These are phyloP conservation scores for Cheilosia grossa DNA, from an alignment of 2,888 invertebrate species.

Conservation along the genomic window DNA sequence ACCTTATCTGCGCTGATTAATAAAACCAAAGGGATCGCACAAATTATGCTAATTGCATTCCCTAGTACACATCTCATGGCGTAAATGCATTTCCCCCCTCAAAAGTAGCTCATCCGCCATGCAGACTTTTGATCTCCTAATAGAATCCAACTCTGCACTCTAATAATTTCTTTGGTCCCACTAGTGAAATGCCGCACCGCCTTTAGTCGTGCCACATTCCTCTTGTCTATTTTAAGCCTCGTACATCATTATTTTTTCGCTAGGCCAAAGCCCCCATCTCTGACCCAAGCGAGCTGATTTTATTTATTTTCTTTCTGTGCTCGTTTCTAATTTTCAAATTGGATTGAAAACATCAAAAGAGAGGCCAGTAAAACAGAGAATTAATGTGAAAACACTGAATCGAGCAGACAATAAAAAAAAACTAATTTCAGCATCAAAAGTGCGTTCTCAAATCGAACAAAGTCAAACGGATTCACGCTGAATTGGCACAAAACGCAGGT, in stretches of 20 bases:
- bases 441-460: slow-evolving; percentile 19
- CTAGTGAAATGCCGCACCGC: neutral
- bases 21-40: neutral
- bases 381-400: slow-evolving; percentile 2
- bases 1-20: neutral
- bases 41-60: slow-evolving; percentile 4
- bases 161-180: slow-evolving; percentile 18
- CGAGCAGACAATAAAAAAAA: slow-evolving; percentile 9
- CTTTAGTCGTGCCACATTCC: slow-evolving; percentile 17
- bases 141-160: slow-evolving; percentile 20
- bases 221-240: slow-evolving; percentile 35
- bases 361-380: neutral
- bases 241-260: slow-evolving; percentile 14
- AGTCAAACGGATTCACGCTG: slow-evolving; percentile 31
- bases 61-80: neutral
- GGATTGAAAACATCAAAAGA: slow-evolving; percentile 36
- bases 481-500: slow-evolving; percentile 39
- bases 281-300: slow-evolving; percentile 4
- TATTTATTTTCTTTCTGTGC: slow-evolving; percentile 17
- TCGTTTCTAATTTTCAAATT: slow-evolving; percentile 30
- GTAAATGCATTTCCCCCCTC: neutral
- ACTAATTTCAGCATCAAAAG: slow-evolving; percentile 13
- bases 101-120: slow-evolving; percentile 32
- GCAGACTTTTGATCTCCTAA: slow-evolving; percentile 41
- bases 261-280: slow-evolving; percentile 21